Conservation (phyloP, 2,113 vertebrate genomes). For the Charina bottae region DNA sequence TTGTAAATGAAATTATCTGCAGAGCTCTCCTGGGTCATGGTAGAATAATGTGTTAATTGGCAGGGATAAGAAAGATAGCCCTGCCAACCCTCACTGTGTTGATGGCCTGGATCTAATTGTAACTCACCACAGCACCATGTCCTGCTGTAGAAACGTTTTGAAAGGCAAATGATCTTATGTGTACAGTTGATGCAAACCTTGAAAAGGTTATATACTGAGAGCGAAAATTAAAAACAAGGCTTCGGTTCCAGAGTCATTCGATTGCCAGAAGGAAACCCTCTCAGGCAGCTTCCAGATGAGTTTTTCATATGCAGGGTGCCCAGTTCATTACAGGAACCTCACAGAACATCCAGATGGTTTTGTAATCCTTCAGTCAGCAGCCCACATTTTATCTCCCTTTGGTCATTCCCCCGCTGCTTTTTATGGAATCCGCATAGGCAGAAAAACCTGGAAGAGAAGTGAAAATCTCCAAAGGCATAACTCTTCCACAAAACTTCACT, state of each 20-base stretch:
- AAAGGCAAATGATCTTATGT: neutral
- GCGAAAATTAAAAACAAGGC: neutral
- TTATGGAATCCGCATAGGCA: neutral
- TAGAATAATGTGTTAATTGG: conserved; percentile 68
- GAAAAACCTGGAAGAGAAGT: neutral
- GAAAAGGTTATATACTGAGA: neutral
- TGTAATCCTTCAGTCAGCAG: neutral
- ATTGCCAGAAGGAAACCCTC: neutral
- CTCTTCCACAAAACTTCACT: neutral
- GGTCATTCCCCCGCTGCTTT: neutral
- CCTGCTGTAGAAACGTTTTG: neutral
- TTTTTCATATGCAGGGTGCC: neutral
- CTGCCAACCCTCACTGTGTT: conserved; percentile 43
- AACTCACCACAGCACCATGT: neutral
- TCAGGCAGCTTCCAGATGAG: neutral
- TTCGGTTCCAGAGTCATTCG: neutral
- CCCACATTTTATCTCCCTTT: neutral
- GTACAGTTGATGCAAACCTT: neutral
- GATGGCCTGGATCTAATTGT: conserved; percentile 39
- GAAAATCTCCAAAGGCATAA: neutral
- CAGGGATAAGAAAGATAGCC: conserved; percentile 57
- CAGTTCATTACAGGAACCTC: neutral
- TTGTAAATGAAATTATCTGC: conserved; percentile 62
- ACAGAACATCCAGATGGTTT: neutral
- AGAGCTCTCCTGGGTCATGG: conserved; percentile 50